Conservation (phyloP, 1,140 invertebrate species). For the Palaemon carinicauda region DNA sequence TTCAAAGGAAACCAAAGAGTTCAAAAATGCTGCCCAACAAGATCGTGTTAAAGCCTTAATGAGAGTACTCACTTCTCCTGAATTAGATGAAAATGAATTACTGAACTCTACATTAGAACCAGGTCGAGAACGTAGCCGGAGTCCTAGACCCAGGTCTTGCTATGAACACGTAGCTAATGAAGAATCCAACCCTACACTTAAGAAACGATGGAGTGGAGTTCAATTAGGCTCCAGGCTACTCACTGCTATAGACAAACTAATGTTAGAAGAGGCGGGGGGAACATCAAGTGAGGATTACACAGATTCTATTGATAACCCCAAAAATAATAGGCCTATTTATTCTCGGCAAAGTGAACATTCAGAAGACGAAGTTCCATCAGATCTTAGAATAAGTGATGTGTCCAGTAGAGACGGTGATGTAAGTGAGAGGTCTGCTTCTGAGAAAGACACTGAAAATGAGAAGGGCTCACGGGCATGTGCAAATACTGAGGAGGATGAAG, state of each 20-base stretch:
- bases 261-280: slow-evolving; percentile 68
- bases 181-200: slow-evolving; percentile 74
- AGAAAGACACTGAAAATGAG: slow-evolving; percentile 59
- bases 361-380: slow-evolving; percentile 38
- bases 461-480: slow-evolving; percentile 50
- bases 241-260: slow-evolving; percentile 75
- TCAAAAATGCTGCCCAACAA: slow-evolving; percentile 59
- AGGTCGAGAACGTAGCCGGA: slow-evolving; percentile 63
- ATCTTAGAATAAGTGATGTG: slow-evolving; percentile 49
- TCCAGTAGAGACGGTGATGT: slow-evolving; percentile 57
- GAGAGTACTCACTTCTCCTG: slow-evolving; percentile 53
- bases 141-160: slow-evolving; percentile 75
- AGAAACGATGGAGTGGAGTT: slow-evolving; percentile 78
- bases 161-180: slow-evolving; percentile 73
- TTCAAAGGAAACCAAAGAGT: slow-evolving; percentile 66
- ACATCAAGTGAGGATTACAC: slow-evolving; percentile 76
- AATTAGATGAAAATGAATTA: slow-evolving; percentile 53
- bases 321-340: not conserved
- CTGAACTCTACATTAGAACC: slow-evolving; percentile 41
- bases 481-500: slow-evolving; percentile 38
- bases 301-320: slow-evolving; percentile 74
- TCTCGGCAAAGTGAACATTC: not conserved
- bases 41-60: slow-evolving; percentile 57
- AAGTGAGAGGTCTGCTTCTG: slow-evolving; percentile 56
- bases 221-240: slow-evolving; percentile 76